Conservation (phyloP, 2,888 invertebrate genomes). For the Microctonus aethiopoides region DNA sequence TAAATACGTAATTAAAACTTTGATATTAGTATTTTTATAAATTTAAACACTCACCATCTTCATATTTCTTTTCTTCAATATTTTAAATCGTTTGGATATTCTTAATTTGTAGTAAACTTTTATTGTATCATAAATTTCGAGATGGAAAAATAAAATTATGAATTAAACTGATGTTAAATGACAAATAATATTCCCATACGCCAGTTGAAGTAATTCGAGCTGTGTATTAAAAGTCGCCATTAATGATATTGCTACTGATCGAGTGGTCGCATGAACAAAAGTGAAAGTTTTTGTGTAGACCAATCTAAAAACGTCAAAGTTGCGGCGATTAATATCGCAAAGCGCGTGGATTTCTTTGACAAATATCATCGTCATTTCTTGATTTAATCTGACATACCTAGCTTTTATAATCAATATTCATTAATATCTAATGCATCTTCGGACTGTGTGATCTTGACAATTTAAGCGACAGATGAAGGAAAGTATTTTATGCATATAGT, state of each 20-base stretch:
- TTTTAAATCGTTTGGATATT: background rate
- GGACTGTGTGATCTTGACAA: conserved; percentile 18
- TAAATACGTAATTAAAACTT: too few species aligned
- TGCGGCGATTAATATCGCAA: background rate
- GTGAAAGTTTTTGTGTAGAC: background rate
- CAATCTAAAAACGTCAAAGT: background rate
- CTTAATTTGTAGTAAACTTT: background rate
- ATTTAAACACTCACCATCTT: conserved; percentile 14
- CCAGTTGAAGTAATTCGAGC: background rate
- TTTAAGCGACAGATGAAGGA: conserved; percentile 18
- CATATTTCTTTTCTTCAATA: background rate
- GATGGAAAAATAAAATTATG: background rate
- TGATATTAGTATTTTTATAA: background rate
- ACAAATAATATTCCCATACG: background rate
- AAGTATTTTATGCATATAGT: conserved; percentile 9
- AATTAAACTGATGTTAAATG: background rate
- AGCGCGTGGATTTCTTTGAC: background rate
- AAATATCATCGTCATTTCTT: too few species aligned
- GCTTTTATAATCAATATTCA: background rate
- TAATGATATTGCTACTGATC: background rate
- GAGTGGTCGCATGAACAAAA: background rate
- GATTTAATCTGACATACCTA: background rate
- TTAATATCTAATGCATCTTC: background rate
- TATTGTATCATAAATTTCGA: background rate
- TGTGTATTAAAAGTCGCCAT: background rate